These are phyloP conservation scores for Saxidomus purpurata DNA, from an alignment of 1,140 invertebrate genomes.

Conservation along the genomic window DNA sequence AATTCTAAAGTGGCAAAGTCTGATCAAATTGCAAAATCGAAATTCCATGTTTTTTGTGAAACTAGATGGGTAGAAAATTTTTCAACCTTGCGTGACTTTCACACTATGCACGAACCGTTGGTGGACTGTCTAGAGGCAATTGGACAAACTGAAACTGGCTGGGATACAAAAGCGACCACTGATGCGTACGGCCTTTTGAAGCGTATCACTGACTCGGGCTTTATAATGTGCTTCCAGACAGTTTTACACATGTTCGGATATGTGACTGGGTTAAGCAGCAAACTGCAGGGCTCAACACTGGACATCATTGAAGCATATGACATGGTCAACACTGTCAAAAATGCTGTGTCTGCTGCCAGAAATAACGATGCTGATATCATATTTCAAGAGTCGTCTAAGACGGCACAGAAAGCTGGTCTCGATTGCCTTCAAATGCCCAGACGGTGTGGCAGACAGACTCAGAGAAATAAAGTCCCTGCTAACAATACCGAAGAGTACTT, in stretches of 20 bases:
- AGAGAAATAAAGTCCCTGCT: slow-evolving; percentile 16
- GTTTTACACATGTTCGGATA: slow-evolving; percentile 54
- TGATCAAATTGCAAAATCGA: slow-evolving; percentile 1
- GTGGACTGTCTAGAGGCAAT: slow-evolving; percentile 32
- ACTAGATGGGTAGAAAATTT: slow-evolving; percentile 42
- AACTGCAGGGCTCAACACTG: slow-evolving; percentile 64
- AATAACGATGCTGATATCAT: background rate
- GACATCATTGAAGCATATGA: slow-evolving; percentile 60
- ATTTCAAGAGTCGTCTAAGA: background rate
- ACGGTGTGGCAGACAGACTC: slow-evolving; percentile 33
- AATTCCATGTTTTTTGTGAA: slow-evolving; percentile 47
- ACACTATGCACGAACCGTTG: slow-evolving; percentile 45
- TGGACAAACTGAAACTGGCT: background rate
- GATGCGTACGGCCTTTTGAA: slow-evolving; percentile 34
- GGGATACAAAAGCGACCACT: slow-evolving; percentile 36
- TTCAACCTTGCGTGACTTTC: slow-evolving; percentile 37
- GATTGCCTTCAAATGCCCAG: background rate
- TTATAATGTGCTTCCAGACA: slow-evolving; percentile 59
- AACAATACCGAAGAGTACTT: background rate
- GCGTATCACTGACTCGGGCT: slow-evolving; percentile 17
- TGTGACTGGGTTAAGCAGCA: slow-evolving; percentile 32
- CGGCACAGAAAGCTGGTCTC: background rate
- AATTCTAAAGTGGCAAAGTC: background rate
- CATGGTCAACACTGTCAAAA: slow-evolving; percentile 54
- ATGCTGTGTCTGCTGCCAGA: background rate